A percentile compares a stretch with the other conserved stretches of the same genome.
Evolutionary conservation across 1,140 invertebrate species (phyloP).

Genomic region (Meloidogyne chitwoodi): DNA sequence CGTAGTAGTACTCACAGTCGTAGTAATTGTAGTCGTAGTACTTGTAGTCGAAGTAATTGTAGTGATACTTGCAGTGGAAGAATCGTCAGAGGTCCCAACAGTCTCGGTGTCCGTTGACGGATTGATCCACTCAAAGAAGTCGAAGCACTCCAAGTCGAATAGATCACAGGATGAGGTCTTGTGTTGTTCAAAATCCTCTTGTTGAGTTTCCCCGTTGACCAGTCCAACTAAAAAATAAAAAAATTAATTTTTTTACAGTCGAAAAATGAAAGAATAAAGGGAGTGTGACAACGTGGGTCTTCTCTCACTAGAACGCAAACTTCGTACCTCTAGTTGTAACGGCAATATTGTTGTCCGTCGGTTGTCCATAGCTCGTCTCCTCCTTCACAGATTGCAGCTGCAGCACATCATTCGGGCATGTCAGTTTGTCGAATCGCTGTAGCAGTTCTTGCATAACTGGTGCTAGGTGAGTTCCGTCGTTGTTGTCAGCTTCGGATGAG

Average conservation of each 20-base stretch:
- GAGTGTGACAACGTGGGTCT: too few species aligned
- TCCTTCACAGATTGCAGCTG: neutral
- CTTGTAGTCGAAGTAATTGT: neutral
- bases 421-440: neutral
- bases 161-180: neutral
- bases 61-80: neutral
- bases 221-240: neutral
- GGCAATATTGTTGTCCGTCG: too few species aligned
- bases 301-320: too few species aligned
- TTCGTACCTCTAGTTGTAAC: neutral
- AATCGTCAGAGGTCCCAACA: too few species aligned
- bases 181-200: neutral
- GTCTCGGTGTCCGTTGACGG: neutral
- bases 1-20: too few species aligned
- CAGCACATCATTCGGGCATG: neutral
- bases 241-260: too few species aligned
- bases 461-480: neutral
- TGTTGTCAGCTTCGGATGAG: neutral
- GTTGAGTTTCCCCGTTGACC: neutral
- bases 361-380: too few species aligned
- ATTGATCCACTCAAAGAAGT: neutral
- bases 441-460: neutral
- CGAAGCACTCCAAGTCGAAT: neutral
- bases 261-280: too few species aligned
- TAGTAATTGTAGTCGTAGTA: neutral